Evolutionary conservation across 2,888 invertebrate species (phyloP).

Genomic region (Drosophila birchii): DNA sequence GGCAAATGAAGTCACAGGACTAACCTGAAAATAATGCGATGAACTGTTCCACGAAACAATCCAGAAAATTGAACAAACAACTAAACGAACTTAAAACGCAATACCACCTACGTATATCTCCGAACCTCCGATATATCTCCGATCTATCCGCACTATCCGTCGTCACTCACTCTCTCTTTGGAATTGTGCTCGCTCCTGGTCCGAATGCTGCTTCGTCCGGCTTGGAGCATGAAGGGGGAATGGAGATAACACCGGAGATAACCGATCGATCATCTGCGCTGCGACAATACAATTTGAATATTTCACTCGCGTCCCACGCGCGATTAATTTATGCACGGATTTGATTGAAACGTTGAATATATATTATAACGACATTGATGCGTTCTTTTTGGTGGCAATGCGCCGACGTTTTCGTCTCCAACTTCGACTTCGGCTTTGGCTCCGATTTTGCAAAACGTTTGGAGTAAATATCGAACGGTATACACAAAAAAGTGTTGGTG

Average conservation of each 20-base stretch:
- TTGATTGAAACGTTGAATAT: slow-evolving; percentile 2
- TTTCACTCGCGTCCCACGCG: slow-evolving; percentile 52
- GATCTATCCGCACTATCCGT: neutral
- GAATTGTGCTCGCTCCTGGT: neutral
- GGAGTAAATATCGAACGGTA: slow-evolving; percentile 40
- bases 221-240: neutral
- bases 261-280: slow-evolving; percentile 2
- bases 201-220: neutral
- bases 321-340: slow-evolving; percentile 48
- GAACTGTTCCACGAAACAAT: slow-evolving; percentile 17
- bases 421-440: slow-evolving; percentile 45
- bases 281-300: slow-evolving; percentile 58
- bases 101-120: neutral
- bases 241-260: neutral
- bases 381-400: slow-evolving; percentile 3
- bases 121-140: slow-evolving; percentile 2
- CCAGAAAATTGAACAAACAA: slow-evolving; percentile 34
- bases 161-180: neutral
- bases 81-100: slow-evolving; percentile 23
- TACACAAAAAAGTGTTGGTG: slow-evolving; percentile 44
- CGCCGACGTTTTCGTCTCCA: slow-evolving; percentile 6
- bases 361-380: slow-evolving; percentile 10
- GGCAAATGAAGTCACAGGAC: neutral
- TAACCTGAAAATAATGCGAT: slow-evolving; percentile 31
- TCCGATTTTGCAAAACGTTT: slow-evolving; percentile 58